Percentiles rank a stretch among this genome's conserved stretches.
Evolutionary conservation across 2,113 vertebrate genomes (phyloP).

Genomic region (Calcarius ornatus): DNA sequence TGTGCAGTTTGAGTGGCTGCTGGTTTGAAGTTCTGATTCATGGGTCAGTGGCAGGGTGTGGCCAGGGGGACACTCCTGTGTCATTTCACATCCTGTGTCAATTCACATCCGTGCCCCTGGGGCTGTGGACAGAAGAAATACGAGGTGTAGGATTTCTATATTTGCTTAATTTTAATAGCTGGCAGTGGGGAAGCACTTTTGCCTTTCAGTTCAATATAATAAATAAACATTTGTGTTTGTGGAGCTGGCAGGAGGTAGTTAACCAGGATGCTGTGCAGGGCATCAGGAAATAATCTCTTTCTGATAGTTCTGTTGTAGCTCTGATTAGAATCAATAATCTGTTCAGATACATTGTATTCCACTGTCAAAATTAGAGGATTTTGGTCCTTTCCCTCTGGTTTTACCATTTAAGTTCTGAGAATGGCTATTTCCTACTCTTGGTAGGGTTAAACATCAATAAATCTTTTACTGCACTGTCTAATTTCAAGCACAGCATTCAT

Average conservation of each 20-base stretch:
- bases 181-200: not conserved
- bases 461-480: not conserved
- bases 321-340: not conserved
- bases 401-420: not conserved
- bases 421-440: not conserved
- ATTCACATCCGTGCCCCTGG: not conserved
- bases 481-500: not conserved
- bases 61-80: rapidly evolving
- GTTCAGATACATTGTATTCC: not conserved
- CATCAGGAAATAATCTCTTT: not conserved
- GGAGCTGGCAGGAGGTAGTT: not conserved
- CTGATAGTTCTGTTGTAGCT: not conserved
- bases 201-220: not conserved
- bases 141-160: not conserved
- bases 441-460: not conserved
- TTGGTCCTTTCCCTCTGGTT: not conserved
- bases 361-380: not conserved
- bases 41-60: not conserved
- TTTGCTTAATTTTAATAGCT: not conserved
- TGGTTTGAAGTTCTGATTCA: not conserved
- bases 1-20: not conserved
- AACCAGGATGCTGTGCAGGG: not conserved
- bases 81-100: no score
- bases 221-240: not conserved
- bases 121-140: not conserved